phyloP scores from a whole-genome alignment of 2,888 invertebrate species.

The Lochmaea capreae region DNA sequence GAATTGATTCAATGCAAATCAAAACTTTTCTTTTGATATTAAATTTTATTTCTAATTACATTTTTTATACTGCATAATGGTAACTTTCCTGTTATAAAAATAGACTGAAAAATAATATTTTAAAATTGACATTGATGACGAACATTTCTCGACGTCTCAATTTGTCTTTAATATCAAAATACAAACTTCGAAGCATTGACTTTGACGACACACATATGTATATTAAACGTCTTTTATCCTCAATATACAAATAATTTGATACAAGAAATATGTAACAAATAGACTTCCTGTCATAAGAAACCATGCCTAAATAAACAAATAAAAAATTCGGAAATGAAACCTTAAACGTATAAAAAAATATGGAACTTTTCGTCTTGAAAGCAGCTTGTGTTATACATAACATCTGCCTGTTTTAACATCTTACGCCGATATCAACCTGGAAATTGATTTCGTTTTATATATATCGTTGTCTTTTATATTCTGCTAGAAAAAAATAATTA shows the following conservation, averaged over 20 bases:
- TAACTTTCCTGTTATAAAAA: background rate
- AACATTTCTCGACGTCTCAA: background rate
- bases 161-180: background rate
- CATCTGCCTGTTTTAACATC: background rate
- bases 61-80: background rate
- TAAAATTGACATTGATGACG: background rate
- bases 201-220: background rate
- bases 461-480: too few species aligned
- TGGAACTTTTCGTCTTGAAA: background rate
- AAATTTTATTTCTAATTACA: background rate
- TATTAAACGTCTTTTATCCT: background rate
- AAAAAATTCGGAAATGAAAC: constrained; percentile 24
- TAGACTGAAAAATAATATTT: background rate
- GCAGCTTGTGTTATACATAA: background rate
- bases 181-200: background rate
- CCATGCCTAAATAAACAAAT: constrained; percentile 22
- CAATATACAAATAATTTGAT: constrained; percentile 17
- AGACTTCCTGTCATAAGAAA: constrained; percentile 24
- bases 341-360: constrained; percentile 13
- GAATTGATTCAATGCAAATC: too few species aligned
- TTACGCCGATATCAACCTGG: background rate
- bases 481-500: too few species aligned
- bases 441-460: background rate
- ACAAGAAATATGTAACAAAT: constrained; percentile 8
- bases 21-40: too few species aligned